Evolutionary conservation across 2,797 vertebrate species (phyloP), one percentile per base, ranked within the genome.

Genomic region (Notolabrus celidotus): DNA sequence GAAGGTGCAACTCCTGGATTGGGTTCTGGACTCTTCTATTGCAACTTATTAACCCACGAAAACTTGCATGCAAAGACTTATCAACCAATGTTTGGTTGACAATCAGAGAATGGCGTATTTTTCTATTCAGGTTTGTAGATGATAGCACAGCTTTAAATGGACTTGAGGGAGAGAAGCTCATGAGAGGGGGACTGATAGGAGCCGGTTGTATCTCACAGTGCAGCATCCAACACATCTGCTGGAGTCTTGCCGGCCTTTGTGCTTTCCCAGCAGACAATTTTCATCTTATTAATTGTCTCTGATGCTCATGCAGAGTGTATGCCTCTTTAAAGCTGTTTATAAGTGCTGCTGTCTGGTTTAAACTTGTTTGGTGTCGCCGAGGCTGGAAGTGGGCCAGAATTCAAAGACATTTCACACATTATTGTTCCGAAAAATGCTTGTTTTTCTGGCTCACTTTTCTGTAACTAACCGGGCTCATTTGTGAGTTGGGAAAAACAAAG

Each of bases 51-150:
- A 31, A 7, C 29, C 4, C 1, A 4, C 31, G 29, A 31, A 36
- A 36, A 36, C 34, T 10, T 14, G 34, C 34, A 12, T 14, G 11
- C 11, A 34, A 9, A 36, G 6, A 36, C 34, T 14, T 3, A 10
- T 36, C 10, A 10, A 12, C 2, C 6, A 14, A 33, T 34, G 33
- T n/a, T 42, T 10, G 19, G 1, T 1, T 0, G 9, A 43, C 42
- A 20, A 9, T 45, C 19, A 22, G 42, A 4, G 11, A 10, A 79
- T 12, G 34, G 3, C 34, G 6, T 11, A 2, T 4, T 8, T 8
- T 10, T 34, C 77, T 88, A 86, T 93, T 92, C 88, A 81, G 85
- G 88, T 78, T 77, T 72, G 68, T 73, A 70, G 60, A 74, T 63
- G 78, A 70, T 65, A 81, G 79, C 65, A 15, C 83, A 85, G 86